Evolutionary conservation across 2,113 vertebrate genomes (phyloP), one percentile per base, ranked within the genome.

Genomic region (Bambusicola thoracicus): DNA sequence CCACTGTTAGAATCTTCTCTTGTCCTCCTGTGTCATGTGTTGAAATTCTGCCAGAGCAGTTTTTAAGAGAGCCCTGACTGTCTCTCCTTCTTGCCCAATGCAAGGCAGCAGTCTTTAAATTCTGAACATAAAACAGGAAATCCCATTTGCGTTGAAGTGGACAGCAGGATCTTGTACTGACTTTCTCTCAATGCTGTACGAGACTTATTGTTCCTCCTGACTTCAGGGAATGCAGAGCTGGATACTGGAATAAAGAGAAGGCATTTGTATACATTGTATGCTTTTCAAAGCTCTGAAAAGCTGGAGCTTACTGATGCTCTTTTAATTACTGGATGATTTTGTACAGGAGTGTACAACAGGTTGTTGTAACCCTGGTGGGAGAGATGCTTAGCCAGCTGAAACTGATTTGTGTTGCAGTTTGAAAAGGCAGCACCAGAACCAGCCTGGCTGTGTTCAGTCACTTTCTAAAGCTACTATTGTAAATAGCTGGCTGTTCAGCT

Each of bases 401-500:
- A 80, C 65, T 82, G 92, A 95, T 95, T 69, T 93, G n/a, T 89
- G 18, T 70, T 81, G 55, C 46, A 56, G 61, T 92, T 95, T 92
- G 90, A 70, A 89, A 95, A 97, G 92, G 82, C 87, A 84, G 46
- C 41, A 70, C 65, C 44, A 38, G 65, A 96, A 53, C 65, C 53
- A 94, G 75, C 41, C 66, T 90, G 93, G 80, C 70, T 87, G 75
- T 53, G 67, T 91, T 76, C 78, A 94, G 90, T 85, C 30, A 21
- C 79, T 95, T 92, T 80, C 20, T 81, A 85, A 63, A 74, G 80
- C 63, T 21, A 8, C 65, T 29, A 13, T 93, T 94, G 74, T 89
- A 70, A 94, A 83, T 91, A 84, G 34, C 78, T 94, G 82, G 81
- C 85, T 87, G 69, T 95, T 97, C 86, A 78, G 83, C 90, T 94